phyloP scores from a whole-genome alignment of 2,113 vertebrate species.

The Arothron firmamentum region DNA sequence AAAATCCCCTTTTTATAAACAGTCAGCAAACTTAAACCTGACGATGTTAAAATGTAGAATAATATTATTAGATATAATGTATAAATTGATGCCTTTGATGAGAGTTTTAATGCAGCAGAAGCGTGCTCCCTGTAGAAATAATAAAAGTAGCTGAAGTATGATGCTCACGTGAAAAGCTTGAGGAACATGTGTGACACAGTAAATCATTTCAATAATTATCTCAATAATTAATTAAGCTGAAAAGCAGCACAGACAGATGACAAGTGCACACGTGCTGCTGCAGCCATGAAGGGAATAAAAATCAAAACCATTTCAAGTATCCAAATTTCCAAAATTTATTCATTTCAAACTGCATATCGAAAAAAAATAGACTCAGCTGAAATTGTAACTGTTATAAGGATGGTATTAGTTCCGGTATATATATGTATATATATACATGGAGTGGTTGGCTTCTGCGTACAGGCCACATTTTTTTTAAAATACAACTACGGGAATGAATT shows the following conservation, averaged over 20 bases:
- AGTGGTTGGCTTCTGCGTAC: constrained; percentile 93
- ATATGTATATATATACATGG: constrained; percentile 98
- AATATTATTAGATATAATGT: no score
- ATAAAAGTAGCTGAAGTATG: no score
- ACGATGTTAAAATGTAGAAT: not conserved
- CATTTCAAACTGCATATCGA: constrained; percentile 99
- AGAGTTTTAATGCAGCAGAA: no score
- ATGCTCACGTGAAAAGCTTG: no score
- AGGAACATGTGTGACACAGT: not conserved
- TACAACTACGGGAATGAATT: constrained; percentile 97
- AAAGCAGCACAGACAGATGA: constrained; percentile 13
- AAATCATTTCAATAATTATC: not conserved
- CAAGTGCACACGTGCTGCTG: constrained; percentile 24
- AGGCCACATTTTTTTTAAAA: constrained; percentile 91
- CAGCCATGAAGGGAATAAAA: constrained; percentile 66
- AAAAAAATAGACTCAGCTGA: constrained; percentile 99
- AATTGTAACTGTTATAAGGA: constrained; percentile 99
- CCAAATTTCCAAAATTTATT: constrained; percentile 99
- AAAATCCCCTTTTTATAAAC: constrained; percentile 37
- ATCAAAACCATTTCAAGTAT: constrained; percentile 97
- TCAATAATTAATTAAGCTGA: not conserved
- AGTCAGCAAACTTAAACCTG: constrained; percentile 59
- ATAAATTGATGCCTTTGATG: no score
- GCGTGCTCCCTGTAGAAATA: no score
- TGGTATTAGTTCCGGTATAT: constrained; percentile 99